These are phyloP conservation scores for Fundulus diaphanus DNA, from an alignment of 2,797 vertebrate species.

Conservation along the genomic window DNA sequence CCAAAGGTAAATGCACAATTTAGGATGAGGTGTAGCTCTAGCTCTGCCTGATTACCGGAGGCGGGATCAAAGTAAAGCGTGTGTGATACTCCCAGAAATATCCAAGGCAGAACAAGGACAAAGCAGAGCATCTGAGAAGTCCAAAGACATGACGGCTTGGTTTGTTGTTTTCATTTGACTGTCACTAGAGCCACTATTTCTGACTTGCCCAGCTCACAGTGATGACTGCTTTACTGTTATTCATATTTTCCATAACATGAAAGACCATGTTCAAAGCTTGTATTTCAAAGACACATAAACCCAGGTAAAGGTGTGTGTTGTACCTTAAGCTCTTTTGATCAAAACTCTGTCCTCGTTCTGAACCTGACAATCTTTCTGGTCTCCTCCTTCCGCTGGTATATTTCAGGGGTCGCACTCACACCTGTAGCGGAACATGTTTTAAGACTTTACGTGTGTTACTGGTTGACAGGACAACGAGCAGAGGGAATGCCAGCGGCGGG, in stretches of 20 bases:
- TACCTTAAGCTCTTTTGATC: neutral
- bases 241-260: neutral
- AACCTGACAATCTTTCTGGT: neutral
- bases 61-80: neutral
- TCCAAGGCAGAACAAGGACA: neutral
- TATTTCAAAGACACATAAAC: neutral
- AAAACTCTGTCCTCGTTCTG: neutral
- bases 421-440: neutral
- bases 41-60: neutral
- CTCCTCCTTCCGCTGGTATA: neutral
- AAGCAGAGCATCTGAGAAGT: neutral
- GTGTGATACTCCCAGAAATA: neutral
- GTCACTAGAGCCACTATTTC: too few relatives aligned
- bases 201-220: too few relatives aligned
- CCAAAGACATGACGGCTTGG: neutral
- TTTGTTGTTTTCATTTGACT: neutral
- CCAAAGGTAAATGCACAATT: neutral
- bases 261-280: neutral
- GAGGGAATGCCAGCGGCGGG: neutral
- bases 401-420: conserved; percentile 18
- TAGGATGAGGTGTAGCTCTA: neutral
- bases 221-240: neutral
- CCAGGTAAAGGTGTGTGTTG: neutral
- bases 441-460: neutral
- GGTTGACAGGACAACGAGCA: neutral